Evolutionary conservation across 2,113 vertebrate genomes (phyloP).

Genomic region (Tretioscincus oriximinensis): DNA sequence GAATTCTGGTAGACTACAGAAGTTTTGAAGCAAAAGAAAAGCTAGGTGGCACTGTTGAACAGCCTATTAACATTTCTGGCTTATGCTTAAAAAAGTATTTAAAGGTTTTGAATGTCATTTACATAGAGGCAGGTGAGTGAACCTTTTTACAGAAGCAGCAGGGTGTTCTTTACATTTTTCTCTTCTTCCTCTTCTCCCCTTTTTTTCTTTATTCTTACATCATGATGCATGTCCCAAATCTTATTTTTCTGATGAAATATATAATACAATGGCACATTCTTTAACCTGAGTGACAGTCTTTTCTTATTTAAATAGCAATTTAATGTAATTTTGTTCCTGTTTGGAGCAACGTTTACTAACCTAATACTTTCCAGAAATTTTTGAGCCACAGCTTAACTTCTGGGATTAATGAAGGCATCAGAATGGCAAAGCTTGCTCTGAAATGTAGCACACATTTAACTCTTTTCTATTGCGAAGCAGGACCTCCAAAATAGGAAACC

Average conservation of each 20-base stretch:
- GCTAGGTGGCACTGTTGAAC: slow-evolving; percentile 59
- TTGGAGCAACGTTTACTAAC: too few relatives aligned
- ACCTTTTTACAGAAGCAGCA: background rate
- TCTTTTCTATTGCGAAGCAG: background rate
- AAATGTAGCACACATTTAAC: too few relatives aligned
- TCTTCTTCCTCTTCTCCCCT: background rate
- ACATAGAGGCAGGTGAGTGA: background rate
- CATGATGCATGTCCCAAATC: background rate
- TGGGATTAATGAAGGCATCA: too few relatives aligned
- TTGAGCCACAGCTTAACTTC: too few relatives aligned
- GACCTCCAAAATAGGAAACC: background rate
- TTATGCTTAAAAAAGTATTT: slow-evolving; percentile 9
- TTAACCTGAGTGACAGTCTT: background rate
- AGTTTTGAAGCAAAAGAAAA: slow-evolving; percentile 22
- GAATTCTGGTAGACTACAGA: slow-evolving; percentile 4
- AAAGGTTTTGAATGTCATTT: background rate
- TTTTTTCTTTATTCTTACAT: background rate
- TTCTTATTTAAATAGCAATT: background rate
- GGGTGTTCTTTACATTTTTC: background rate
- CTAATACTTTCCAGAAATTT: too few relatives aligned
- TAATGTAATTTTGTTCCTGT: background rate
- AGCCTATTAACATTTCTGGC: slow-evolving; percentile 18
- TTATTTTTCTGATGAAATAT: background rate
- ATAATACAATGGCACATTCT: background rate
- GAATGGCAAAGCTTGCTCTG: too few relatives aligned